Conservation (phyloP, 1,140 invertebrate genomes). For the Proales similis region DNA sequence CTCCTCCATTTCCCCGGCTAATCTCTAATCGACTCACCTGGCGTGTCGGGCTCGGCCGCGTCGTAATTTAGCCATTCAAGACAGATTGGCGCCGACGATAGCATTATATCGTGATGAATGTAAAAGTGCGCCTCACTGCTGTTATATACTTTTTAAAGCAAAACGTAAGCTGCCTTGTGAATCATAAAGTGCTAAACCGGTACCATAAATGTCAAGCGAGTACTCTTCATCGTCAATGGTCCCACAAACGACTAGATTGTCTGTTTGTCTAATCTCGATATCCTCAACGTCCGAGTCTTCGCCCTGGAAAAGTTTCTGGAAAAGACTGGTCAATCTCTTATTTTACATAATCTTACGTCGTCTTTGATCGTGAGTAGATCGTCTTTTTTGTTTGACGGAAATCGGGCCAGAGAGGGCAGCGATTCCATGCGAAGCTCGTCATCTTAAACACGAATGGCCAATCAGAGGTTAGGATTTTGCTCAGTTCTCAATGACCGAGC, state of each 20-base stretch:
- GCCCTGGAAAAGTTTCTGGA: not conserved
- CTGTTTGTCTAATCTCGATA: constrained; percentile 11
- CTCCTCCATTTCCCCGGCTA: not conserved
- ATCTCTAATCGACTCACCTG: not conserved
- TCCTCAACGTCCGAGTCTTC: constrained; percentile 35
- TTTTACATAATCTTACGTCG: constrained; percentile 8
- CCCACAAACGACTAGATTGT: constrained; percentile 25
- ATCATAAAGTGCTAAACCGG: not conserved
- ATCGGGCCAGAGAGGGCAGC: constrained; percentile 12
- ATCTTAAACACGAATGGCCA: not conserved
- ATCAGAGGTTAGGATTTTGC: not conserved
- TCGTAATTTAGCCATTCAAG: constrained; percentile 32
- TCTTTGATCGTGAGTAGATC: constrained; percentile 6
- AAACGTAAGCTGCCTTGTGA: not conserved
- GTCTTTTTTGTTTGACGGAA: constrained; percentile 7
- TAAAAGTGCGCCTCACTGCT: constrained; percentile 31
- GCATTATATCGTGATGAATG: constrained; percentile 35
- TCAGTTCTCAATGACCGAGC: not conserved
- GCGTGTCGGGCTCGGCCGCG: constrained; percentile 1
- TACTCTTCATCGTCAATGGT: constrained; percentile 26
- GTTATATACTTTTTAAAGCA: constrained; percentile 24
- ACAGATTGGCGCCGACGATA: constrained; percentile 17
- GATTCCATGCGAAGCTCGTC: constrained; percentile 10
- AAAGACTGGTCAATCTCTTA: not conserved
- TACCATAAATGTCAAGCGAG: constrained; percentile 27